Percentiles rank a stretch among this genome's conserved stretches.
Conservation (phyloP, 2,888 invertebrate genomes). For the Rhamnusium bicolor region DNA sequence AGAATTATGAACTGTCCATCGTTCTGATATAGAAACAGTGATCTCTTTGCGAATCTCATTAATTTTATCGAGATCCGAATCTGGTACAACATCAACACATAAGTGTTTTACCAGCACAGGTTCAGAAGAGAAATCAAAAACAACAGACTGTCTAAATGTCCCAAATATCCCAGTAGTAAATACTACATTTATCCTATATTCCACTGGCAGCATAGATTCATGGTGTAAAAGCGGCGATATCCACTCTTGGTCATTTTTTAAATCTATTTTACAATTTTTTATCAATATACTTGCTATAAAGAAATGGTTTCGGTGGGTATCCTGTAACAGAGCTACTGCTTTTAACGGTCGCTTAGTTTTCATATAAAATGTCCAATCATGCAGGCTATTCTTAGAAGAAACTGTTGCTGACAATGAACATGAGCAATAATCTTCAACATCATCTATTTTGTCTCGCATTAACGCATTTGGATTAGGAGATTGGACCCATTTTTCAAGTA, state of each 20-base stretch:
- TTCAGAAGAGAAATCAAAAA: slow-evolving; percentile 82
- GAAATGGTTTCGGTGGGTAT: slow-evolving; percentile 80
- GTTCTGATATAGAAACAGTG: slow-evolving; percentile 75
- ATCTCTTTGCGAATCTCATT: slow-evolving; percentile 77
- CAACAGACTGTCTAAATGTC: slow-evolving; percentile 84
- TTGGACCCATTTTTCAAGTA: slow-evolving; percentile 78
- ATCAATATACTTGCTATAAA: slow-evolving; percentile 73
- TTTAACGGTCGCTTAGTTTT: slow-evolving; percentile 73
- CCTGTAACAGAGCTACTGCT: slow-evolving; percentile 80
- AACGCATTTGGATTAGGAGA: slow-evolving; percentile 77
- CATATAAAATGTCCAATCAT: slow-evolving; percentile 77
- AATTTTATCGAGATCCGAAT: slow-evolving; percentile 77
- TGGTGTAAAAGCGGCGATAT: slow-evolving; percentile 61
- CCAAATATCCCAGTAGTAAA: slow-evolving; percentile 80
- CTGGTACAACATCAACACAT: slow-evolving; percentile 84
- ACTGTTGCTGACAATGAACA: slow-evolving; percentile 77
- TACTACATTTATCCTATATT: slow-evolving; percentile 58
- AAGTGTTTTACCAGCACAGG: slow-evolving; percentile 79
- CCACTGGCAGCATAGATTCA: slow-evolving; percentile 51
- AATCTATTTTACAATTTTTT: slow-evolving; percentile 55
- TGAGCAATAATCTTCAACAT: slow-evolving; percentile 75
- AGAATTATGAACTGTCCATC: slow-evolving; percentile 73
- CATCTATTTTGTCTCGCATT: slow-evolving; percentile 77
- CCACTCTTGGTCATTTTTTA: slow-evolving; percentile 74
- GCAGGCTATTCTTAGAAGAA: slow-evolving; percentile 76